Conservation (phyloP, 2,797 vertebrate species). For the Pseudocheirus occidentalis region DNA sequence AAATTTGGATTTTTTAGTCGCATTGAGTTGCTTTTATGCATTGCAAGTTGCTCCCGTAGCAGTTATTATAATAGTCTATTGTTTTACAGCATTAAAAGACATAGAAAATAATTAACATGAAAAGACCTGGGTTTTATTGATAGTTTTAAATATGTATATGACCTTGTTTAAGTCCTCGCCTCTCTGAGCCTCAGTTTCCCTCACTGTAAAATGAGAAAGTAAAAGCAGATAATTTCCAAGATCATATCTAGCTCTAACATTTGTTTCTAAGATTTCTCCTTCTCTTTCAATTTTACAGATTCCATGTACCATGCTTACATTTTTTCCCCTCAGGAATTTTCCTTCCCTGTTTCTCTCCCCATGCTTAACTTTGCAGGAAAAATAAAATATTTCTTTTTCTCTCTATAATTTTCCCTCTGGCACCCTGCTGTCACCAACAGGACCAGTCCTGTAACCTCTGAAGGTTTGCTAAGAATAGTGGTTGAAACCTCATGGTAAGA, state of each 20-base stretch:
- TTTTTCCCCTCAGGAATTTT: neutral
- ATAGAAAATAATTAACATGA: neutral
- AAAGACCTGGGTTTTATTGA: neutral
- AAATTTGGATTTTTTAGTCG: neutral
- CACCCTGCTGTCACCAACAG: neutral
- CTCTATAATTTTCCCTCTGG: neutral
- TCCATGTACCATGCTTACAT: neutral
- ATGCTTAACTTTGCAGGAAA: neutral
- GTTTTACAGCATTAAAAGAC: neutral
- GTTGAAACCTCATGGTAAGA: neutral
- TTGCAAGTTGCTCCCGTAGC: neutral
- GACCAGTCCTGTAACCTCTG: neutral
- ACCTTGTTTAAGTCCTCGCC: neutral
- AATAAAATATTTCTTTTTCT: neutral
- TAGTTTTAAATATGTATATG: neutral
- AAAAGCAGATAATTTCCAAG: neutral
- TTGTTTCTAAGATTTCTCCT: neutral
- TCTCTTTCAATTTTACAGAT: neutral
- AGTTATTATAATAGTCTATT: neutral
- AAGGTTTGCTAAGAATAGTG: neutral
- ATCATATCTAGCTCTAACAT: neutral
- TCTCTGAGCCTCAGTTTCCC: neutral
- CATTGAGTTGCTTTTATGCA: neutral
- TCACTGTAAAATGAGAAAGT: neutral
- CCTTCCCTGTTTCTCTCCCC: neutral